A percentile compares a stretch with the other conserved stretches of the same genome.
Conservation (phyloP, 2,888 invertebrate genomes). For the Reticulitermes lucifugus region DNA sequence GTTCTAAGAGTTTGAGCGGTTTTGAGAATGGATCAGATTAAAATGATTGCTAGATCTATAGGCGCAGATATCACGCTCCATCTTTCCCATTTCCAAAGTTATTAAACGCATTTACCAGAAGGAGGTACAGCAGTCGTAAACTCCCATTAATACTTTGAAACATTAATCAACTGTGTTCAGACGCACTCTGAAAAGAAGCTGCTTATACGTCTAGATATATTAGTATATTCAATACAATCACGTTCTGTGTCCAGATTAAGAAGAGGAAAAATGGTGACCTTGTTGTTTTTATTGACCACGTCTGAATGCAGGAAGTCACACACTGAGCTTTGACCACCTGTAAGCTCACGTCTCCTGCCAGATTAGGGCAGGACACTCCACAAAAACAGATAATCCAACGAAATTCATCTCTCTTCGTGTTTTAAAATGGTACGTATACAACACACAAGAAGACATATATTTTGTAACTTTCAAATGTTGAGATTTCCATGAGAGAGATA, state of each 20-base stretch:
- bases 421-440: not conserved
- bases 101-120: slow-evolving; percentile 3
- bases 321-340: not conserved
- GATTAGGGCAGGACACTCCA: not conserved
- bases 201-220: not conserved
- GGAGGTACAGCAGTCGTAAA: not conserved
- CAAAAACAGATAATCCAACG: not conserved
- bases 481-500: too few relatives aligned
- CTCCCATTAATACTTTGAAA: not conserved
- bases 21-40: not conserved
- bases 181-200: not conserved
- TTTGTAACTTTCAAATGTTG: too few relatives aligned
- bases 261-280: too few relatives aligned
- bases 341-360: not conserved
- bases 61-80: not conserved
- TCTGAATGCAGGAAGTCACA: not conserved
- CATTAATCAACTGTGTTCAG: not conserved
- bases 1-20: too few relatives aligned
- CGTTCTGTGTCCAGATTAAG: not conserved
- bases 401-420: not conserved
- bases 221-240: not conserved
- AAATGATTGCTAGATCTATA: not conserved
- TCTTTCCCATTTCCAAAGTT: not conserved
- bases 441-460: not conserved
- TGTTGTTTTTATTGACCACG: not conserved